These are phyloP conservation scores for Icerya purchasi DNA, from an alignment of 2,888 invertebrate species.

Conservation along the genomic window DNA sequence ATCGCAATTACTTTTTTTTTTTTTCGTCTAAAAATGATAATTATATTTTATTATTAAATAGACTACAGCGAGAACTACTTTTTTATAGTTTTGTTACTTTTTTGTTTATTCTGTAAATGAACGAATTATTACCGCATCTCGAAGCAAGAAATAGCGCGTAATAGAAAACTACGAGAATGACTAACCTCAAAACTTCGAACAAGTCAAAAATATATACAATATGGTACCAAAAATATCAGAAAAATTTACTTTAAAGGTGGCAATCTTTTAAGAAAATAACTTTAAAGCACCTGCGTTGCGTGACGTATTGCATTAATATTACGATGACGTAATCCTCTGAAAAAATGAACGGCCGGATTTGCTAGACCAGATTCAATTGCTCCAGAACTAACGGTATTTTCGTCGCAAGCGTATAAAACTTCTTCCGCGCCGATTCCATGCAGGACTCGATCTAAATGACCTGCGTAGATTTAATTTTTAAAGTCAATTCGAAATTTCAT, in stretches of 20 bases:
- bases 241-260: not conserved
- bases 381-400: slow-evolving; percentile 37
- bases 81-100: no score
- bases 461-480: no score
- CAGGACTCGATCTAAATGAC: slow-evolving; percentile 82
- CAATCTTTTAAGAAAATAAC: not conserved
- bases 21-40: no score
- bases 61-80: no score
- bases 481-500: no score
- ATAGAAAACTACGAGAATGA: no score
- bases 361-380: slow-evolving; percentile 50
- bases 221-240: not conserved
- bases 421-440: slow-evolving; percentile 92
- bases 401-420: slow-evolving; percentile 83
- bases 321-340: slow-evolving; percentile 74
- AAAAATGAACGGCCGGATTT: slow-evolving; percentile 88
- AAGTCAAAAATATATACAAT: not conserved
- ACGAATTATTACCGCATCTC: no score
- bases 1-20: no score
- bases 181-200: not conserved
- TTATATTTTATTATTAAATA: no score
- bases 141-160: no score
- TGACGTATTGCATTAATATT: slow-evolving; percentile 86
- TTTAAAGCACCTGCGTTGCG: slow-evolving; percentile 41
- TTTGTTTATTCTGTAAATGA: no score